Evolutionary conservation across 2,888 invertebrate genomes (phyloP), one percentile per base, ranked within the genome.

Genomic region (Limnephilus marmoratus): DNA sequence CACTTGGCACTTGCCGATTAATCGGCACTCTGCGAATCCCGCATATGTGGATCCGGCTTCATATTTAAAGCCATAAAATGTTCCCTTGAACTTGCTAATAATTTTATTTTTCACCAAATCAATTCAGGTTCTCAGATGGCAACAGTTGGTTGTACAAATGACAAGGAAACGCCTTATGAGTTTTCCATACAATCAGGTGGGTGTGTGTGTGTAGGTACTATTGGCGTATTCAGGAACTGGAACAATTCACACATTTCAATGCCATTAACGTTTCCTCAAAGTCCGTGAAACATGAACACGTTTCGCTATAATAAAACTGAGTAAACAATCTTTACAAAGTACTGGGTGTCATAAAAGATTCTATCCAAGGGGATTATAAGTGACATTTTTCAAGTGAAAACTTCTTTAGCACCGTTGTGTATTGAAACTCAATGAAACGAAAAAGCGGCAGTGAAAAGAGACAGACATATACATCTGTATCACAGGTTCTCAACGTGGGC

Each of bases 221-320:
- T 37, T 31, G 4, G 4, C 68, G 68, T 68, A 68, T n/a, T 68
- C 68, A n/a, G 68, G 24, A 68, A 68, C 68, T 68, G 68, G 68
- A 68, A 68, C 68, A 68, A 68, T 68, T 68, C 68, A 68, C 68
- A 68, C 68, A 68, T 68, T 68, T 68, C 68, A 68, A 68, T 68
- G 68, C 68, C 68, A 68, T 68, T 68, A 68, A n/a, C 68, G 68
- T 68, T 68, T 68, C 68, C 68, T 68, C 68, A 68, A 68, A 68
- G 68, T 68, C 68, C n/a, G 68, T 68, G 68, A n/a, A 68, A 68
- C 68, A 9, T 45, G 45, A 45, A 68, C 68, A 68, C 68, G 24
- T 68, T 68, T 68, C 24, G 68, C 24, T 9, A 68, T 18, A 68
- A 68, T 18, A 68, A 24, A 68, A 24, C n/a, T 18, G 18, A 18